Conservation (phyloP, 2,888 invertebrate genomes). For the Crioceris asparagi region DNA sequence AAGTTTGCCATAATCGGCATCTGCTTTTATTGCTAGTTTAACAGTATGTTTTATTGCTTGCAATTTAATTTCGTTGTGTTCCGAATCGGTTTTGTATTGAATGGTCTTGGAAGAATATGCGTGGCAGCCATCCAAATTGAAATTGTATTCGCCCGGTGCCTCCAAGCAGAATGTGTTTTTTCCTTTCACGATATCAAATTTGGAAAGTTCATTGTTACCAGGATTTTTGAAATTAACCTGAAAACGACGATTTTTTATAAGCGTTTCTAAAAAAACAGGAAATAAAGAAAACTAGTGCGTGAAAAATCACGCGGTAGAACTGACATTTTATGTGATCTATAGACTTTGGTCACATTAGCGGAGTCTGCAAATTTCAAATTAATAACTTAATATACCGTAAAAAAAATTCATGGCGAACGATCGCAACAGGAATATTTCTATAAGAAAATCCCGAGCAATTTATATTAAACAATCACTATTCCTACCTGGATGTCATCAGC, state of each 20-base stretch:
- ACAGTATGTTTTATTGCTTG: slow-evolving; percentile 31
- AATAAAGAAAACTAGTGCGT: no score
- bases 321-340: no score
- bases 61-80: slow-evolving; percentile 31
- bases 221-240: slow-evolving; percentile 40
- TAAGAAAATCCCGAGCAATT: no score
- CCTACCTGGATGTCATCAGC: slow-evolving; percentile 55
- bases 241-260: no score
- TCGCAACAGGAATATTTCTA: no score
- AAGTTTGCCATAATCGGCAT: slow-evolving; percentile 26
- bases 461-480: background rate
- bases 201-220: slow-evolving; percentile 22
- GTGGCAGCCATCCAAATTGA: slow-evolving; percentile 74
- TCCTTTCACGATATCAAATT: slow-evolving; percentile 48
- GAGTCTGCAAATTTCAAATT: no score
- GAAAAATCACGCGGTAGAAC: no score
- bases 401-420: no score
- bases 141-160: slow-evolving; percentile 54
- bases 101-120: slow-evolving; percentile 44
- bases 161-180: slow-evolving; percentile 65
- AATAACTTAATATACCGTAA: no score
- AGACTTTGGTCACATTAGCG: no score
- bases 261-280: no score
- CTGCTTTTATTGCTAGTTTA: slow-evolving; percentile 25
- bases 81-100: slow-evolving; percentile 37